Evolutionary conservation across 2,113 vertebrate species (phyloP), one percentile per base, ranked within the genome.

Genomic region (Brienomyrus longianalis): DNA sequence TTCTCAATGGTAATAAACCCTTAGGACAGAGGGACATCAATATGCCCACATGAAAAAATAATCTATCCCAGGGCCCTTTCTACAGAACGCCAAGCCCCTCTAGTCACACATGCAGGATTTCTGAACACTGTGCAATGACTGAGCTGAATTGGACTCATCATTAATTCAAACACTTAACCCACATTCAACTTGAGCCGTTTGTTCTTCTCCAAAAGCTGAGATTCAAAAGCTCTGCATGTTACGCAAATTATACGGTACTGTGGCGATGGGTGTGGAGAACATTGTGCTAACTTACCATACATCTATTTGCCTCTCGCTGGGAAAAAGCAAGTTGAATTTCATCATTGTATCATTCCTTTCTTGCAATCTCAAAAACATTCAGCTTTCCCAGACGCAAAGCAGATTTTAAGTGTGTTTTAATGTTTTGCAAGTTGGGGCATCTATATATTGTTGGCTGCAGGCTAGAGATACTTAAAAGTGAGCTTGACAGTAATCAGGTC

Each of bases 161-260:
- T 86, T 86, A 86, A 86, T 86, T 86, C 47, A 86, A 86, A 86
- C 31, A 86, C 83, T 27, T 86, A 47, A 86, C 83, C 83, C 83
- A 86, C 19, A 86, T 86, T 86, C 83, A 27, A 86, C 83, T 86
- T 50, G 3, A 10, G 45, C 83, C 23, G 45, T 86, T 86, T 27
- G 31, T 51, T 50, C 83, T 21, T 86, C 13, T 51, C 48, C 47
- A 48, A 27, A 48, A 23, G 21, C 83, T 27, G 74, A 80, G 83
- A 50, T 31, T 70, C 62, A 70, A 70, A 70, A 70, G 10, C 62
- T 31, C n/a, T 70, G 62, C 62, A 31, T 70, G 62, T 70, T 70
- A 70, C 31, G 31, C 9, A 31, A 70, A 70, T 70, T 27, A 13
- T 31, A 11, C 11, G 10, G 62, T 31, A 13, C 62, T 13, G 27